A percentile compares a stretch with the other conserved stretches of the same genome.
phyloP scores from a whole-genome alignment of 2,888 invertebrate species.

The Drosophila melanocephala region DNA sequence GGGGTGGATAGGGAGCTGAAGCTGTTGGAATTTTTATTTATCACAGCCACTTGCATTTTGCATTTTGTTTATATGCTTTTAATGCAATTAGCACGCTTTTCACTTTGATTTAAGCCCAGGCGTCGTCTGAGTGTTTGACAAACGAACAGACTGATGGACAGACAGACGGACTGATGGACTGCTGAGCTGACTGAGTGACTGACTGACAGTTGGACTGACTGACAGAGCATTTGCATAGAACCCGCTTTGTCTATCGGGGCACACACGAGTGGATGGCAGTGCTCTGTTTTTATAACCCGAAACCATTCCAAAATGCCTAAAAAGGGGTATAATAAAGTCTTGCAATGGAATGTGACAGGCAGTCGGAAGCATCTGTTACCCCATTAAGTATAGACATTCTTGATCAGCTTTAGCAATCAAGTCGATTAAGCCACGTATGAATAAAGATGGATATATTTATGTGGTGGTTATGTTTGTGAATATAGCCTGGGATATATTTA shows the following conservation, averaged over 20 bases:
- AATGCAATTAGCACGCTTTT: slow-evolving; percentile 82
- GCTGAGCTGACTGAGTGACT: background rate
- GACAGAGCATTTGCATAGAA: slow-evolving; percentile 33
- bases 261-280: slow-evolving; percentile 46
- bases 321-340: background rate
- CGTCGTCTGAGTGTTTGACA: slow-evolving; percentile 58
- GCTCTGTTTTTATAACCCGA: slow-evolving; percentile 4
- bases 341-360: background rate
- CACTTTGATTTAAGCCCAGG: slow-evolving; percentile 78
- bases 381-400: background rate
- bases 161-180: slow-evolving; percentile 3
- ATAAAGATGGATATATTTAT: no score
- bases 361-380: background rate
- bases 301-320: background rate
- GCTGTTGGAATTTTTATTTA: slow-evolving; percentile 54
- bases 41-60: slow-evolving; percentile 77
- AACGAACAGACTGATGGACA: slow-evolving; percentile 14
- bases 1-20: slow-evolving; percentile 6
- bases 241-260: slow-evolving; percentile 50
- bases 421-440: background rate
- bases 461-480: no score
- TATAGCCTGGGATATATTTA: background rate
- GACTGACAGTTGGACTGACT: slow-evolving; percentile 9
- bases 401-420: background rate
- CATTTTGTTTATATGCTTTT: slow-evolving; percentile 81